Evolutionary conservation across 1,140 invertebrate genomes (phyloP), one percentile per base, ranked within the genome.

Genomic region (Drosophila mayri): DNA sequence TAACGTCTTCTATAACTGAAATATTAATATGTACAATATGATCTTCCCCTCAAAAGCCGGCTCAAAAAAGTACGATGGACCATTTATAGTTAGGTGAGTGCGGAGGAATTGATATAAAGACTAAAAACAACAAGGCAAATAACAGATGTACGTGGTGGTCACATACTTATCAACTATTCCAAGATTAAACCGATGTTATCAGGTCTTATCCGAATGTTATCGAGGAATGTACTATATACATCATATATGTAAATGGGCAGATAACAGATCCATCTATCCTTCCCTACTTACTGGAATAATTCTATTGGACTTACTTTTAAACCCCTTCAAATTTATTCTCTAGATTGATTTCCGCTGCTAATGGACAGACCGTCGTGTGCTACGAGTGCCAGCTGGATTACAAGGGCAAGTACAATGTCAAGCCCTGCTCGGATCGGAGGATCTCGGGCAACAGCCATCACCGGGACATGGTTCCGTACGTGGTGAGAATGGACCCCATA

Each of bases 341-440:
- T 62, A 90, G 85, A 54, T 59, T 79, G 47, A 52, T 76, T 25
- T 85, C 72, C 12, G 20, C 68, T 22, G 32, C 67, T 0, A 84
- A 64, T 14, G 81, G 64, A 6, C 85, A 90, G 55, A 50, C 57
- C 4, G 32, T 76, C 6, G 79, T 85, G 16, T 81, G 83, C 65
- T 66, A 79, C 37, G 41, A 82, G 18, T 86, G 83, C 22, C 78
- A 71, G 38, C 32, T 54, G 5, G 86, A 79, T 32, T 64, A 52
- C 41, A 90, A 90, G 9, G 30, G 57, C 1, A 58, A 64, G 35
- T 79, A 62, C 47, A 52, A 60, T 20, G 25, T 71, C 4, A 76
- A 76, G 7, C 30, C 50, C 0, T 68, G 71, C 11, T 40, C 60
- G 35, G 76, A 79, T 59, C 75, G 65, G 3, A 72, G 43, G 50